Percentiles rank a stretch among this genome's conserved stretches.
phyloP scores from a whole-genome alignment of 2,797 vertebrate genomes.

The Kryptopterus vitreolus region DNA sequence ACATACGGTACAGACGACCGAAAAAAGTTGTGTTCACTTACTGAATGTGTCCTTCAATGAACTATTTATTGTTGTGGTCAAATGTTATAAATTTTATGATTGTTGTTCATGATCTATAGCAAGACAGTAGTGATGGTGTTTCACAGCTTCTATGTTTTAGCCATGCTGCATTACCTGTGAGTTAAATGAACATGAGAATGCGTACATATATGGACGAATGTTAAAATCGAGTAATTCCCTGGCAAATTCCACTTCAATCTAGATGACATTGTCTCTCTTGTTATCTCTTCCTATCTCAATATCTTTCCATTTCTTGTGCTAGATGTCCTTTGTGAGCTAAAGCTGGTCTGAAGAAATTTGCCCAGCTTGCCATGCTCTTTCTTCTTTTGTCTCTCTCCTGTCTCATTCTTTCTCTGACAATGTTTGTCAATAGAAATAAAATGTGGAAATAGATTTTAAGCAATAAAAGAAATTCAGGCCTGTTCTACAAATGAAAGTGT shows the following conservation, averaged over 20 bases:
- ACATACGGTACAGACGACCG: neutral
- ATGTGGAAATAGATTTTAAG: neutral
- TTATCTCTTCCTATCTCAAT: neutral
- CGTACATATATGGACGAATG: neutral
- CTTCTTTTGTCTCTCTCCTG: neutral
- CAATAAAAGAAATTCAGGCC: too few species aligned
- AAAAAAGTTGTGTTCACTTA: neutral
- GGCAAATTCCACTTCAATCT: slow-evolving; percentile 3
- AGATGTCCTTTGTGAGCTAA: slow-evolving; percentile 2
- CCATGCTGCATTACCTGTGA: neutral
- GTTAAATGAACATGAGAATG: neutral
- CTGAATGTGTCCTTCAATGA: neutral
- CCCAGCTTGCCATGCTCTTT: neutral
- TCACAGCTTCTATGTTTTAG: neutral
- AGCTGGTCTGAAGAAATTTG: slow-evolving; percentile 36
- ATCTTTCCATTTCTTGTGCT: slow-evolving; percentile 6
- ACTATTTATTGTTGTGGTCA: neutral
- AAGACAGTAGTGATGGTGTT: neutral
- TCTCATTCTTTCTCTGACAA: slow-evolving; percentile 27
- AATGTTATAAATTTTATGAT: neutral
- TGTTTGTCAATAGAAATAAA: slow-evolving; percentile 43
- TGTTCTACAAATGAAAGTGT: slow-evolving; percentile 34
- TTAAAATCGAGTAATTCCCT: neutral
- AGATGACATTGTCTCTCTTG: neutral
- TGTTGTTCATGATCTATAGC: neutral